Conservation (phyloP, 2,797 vertebrate species). For the Adelosebastes latens region DNA sequence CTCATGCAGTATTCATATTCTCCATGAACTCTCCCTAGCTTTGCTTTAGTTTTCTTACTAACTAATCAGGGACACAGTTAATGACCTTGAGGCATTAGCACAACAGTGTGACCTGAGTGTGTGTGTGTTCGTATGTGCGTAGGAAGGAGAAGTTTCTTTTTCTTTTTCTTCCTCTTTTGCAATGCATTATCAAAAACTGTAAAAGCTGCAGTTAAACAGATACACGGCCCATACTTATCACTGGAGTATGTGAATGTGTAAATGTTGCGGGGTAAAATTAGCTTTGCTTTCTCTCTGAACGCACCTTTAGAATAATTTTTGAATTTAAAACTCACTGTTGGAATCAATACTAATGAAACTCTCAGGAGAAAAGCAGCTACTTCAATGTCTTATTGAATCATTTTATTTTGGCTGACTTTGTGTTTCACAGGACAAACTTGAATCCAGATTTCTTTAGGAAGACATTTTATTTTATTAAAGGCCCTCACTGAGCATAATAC, state of each 20-base stretch:
- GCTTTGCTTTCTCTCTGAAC: background rate
- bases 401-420: background rate
- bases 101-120: constrained; percentile 38
- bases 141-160: background rate
- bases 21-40: constrained; percentile 52
- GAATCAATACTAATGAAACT: background rate
- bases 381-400: background rate
- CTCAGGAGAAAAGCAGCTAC: background rate
- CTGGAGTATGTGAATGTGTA: background rate
- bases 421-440: background rate
- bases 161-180: background rate
- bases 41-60: constrained; percentile 15
- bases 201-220: background rate
- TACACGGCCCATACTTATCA: background rate
- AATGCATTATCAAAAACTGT: background rate
- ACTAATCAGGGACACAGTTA: constrained; percentile 63
- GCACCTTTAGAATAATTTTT: background rate
- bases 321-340: background rate
- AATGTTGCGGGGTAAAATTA: background rate
- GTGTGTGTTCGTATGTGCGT: background rate
- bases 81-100: constrained; percentile 69
- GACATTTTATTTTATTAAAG: background rate
- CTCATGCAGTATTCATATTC: constrained; percentile 75
- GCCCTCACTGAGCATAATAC: background rate
- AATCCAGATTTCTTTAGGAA: no score